Conservation (phyloP, 1,140 invertebrate genomes). For the Maconellicoccus hirsutus region DNA sequence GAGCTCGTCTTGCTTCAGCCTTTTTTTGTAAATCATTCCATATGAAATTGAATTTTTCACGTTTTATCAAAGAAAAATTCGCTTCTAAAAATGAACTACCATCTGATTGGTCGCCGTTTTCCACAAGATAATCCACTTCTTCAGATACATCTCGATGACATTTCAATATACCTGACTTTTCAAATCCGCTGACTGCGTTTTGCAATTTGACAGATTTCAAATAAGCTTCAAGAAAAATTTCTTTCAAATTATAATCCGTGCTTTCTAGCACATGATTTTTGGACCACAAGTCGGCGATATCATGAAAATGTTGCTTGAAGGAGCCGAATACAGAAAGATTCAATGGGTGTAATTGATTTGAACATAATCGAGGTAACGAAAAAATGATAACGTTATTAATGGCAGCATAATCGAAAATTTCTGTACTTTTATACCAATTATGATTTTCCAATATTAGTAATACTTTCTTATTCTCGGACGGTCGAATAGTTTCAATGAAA, state of each 20-base stretch:
- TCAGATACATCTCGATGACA: not conserved
- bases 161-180: not conserved
- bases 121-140: not conserved
- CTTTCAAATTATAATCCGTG: not conserved
- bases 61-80: no score
- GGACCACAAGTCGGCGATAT: not conserved
- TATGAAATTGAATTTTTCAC: no score
- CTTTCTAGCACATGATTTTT: not conserved
- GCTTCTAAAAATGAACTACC: no score
- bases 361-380: slow-evolving; percentile 34
- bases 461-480: slow-evolving; percentile 28
- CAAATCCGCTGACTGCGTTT: not conserved
- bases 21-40: no score
- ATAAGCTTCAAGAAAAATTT: not conserved
- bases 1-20: no score
- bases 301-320: slow-evolving; percentile 33
- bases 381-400: slow-evolving; percentile 34
- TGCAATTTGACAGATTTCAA: not conserved
- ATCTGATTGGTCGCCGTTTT: no score
- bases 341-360: slow-evolving; percentile 34
- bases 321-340: slow-evolving; percentile 35
- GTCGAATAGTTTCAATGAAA: slow-evolving; percentile 33
- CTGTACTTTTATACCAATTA: slow-evolving; percentile 30
- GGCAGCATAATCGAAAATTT: slow-evolving; percentile 28
- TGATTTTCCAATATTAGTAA: slow-evolving; percentile 36